These are phyloP conservation scores for Neotoxoptera formosana DNA, from an alignment of 1,140 invertebrate genomes.

Conservation along the genomic window DNA sequence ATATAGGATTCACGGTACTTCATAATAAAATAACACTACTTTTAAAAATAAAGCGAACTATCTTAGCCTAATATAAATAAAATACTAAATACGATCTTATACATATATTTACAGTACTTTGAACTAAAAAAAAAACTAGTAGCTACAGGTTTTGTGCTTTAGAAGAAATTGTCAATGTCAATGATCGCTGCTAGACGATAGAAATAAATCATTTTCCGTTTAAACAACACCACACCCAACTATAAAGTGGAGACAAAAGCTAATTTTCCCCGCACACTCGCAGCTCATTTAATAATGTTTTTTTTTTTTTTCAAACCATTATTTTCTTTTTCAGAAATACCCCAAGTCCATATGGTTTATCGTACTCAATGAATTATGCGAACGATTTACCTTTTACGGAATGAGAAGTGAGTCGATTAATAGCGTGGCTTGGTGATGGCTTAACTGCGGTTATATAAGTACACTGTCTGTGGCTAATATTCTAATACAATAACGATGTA, in stretches of 20 bases:
- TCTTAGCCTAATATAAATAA: background rate
- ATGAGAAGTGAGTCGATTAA: slow-evolving; percentile 82
- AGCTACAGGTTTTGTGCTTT: too few species aligned
- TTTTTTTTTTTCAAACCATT: background rate
- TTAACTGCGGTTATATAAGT: background rate
- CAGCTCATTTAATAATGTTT: too few species aligned
- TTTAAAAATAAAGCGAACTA: background rate
- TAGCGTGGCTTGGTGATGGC: background rate
- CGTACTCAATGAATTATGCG: slow-evolving; percentile 4
- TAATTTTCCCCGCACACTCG: background rate
- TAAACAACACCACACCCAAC: too few species aligned
- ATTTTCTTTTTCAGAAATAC: slow-evolving; percentile 12
- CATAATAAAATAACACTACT: background rate
- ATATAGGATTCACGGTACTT: background rate
- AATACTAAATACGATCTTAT: background rate
- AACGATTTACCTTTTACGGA: slow-evolving; percentile 92
- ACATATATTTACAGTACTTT: background rate
- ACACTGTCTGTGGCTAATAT: background rate
- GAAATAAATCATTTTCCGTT: too few species aligned
- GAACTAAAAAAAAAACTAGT: background rate
- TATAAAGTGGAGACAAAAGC: background rate
- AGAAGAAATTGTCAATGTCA: too few species aligned
- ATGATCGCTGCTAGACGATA: too few species aligned
- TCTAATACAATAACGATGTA: background rate
- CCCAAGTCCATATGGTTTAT: slow-evolving; percentile 75